Base-by-base conservation (phyloP, 1,140 invertebrate species). In the Stegodyphus mimosarum region DNA sequence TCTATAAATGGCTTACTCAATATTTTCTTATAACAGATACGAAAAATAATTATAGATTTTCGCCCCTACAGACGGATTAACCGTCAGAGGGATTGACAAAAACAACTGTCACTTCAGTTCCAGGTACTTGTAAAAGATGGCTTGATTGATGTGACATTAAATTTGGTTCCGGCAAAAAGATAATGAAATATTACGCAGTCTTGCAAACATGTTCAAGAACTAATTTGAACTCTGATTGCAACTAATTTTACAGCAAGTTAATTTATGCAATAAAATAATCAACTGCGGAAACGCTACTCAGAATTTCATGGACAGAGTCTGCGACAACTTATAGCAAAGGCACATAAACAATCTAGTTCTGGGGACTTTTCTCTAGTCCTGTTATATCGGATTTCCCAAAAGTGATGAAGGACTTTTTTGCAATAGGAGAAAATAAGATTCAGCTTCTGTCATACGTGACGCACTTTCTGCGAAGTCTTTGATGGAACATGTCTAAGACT, bases 391-490 rank as follows among this genome's bases (percentile, higher is more conserved):
- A 60, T 11, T 60, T 60, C 15, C 55, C 1, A 60, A 60, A 60
- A 60, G 9, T 60, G 55, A 60, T 60, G 55, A 60, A 15, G 55
- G 55, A 60, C 7, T 2, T 67, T 18, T 18, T 71, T 18, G 33
- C 10, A 13, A 71, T 71, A 71, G 49, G 53, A 73, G 50, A 73
- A 50, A 13, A 18, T 66, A 73, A 52, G 51, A 63, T 48, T 73
- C 70, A 49, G 80, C 66, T 49, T 67, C 60, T 83, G 80, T 83
- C 80, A 83, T 83, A 83, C 80, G 80, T 83, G 80, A 73, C 80
- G 74, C 78, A 50, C 64, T 51, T 17, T 17, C 6, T 51, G 53
- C 69, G 51, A 63, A 72, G 63, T 11, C 49, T 52, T 49, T 33
- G 74, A 50, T n/a, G 60, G 52, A 52, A 74, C 72, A 76, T 53